Evolutionary conservation across 2,797 vertebrate species (phyloP).

Genomic region (Diglossa cyanea): DNA sequence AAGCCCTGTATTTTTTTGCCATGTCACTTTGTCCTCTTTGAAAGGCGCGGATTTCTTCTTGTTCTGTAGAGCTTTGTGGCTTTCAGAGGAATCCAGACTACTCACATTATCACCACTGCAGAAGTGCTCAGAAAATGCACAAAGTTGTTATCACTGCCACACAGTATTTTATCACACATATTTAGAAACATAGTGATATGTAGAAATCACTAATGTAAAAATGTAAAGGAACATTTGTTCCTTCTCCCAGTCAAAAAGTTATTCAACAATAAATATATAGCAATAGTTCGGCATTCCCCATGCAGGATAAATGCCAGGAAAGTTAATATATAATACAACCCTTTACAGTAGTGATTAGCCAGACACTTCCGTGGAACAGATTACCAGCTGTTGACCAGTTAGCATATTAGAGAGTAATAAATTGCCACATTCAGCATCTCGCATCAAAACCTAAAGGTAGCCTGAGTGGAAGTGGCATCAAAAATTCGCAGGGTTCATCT

Average conservation of each 20-base stretch:
- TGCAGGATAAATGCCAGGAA: not conserved
- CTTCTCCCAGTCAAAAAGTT: not conserved
- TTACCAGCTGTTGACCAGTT: not conserved
- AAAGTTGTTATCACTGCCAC: not conserved
- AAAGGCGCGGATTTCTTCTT: not conserved
- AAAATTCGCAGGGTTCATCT: not conserved
- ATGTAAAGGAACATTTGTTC: not conserved
- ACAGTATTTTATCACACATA: not conserved
- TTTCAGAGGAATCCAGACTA: not conserved
- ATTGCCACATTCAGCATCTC: not conserved
- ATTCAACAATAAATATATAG: not conserved
- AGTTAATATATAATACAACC: not conserved
- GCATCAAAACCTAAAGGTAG: not conserved
- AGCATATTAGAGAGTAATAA: not conserved
- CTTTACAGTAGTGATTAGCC: not conserved
- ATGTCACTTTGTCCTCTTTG: not conserved
- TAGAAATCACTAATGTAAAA: not conserved
- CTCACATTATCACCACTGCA: not conserved
- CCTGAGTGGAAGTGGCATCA: not conserved
- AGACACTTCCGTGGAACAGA: not conserved
- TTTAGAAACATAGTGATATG: not conserved
- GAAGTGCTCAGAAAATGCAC: not conserved
- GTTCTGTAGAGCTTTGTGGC: rapidly evolving
- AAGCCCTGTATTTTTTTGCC: not conserved
- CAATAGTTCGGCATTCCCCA: not conserved